These are phyloP conservation scores for Grammomys dolichurus DNA, from an alignment of 2,113 vertebrate genomes.

Conservation along the genomic window DNA sequence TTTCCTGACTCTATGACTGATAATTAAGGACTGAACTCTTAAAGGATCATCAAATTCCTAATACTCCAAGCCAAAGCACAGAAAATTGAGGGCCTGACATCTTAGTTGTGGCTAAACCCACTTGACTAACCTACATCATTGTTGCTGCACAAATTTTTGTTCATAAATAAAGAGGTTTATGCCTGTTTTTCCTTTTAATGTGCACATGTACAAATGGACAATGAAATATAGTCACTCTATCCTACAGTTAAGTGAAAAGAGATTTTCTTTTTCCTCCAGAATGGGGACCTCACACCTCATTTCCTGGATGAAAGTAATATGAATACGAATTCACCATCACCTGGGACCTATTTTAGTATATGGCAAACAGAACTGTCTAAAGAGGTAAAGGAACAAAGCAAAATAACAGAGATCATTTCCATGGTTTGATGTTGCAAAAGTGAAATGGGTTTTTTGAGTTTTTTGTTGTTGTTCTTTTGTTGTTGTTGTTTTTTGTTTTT, in stretches of 20 bases:
- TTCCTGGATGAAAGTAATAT: background rate
- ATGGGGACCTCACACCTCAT: background rate
- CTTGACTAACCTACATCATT: background rate
- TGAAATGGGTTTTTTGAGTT: background rate
- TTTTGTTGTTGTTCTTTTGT: too few relatives aligned
- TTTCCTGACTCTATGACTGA: background rate
- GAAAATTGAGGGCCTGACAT: background rate
- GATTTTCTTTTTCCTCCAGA: background rate
- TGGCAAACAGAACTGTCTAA: background rate
- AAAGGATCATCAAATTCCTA: background rate
- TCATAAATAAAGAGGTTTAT: background rate
- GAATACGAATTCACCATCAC: background rate
- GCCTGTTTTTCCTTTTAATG: background rate
- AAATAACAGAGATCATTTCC: background rate
- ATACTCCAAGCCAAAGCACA: conserved; percentile 34
- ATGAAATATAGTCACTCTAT: background rate
- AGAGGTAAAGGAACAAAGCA: background rate
- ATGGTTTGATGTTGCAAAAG: background rate
- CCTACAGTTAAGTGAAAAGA: background rate
- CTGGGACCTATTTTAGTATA: background rate
- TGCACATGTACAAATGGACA: background rate
- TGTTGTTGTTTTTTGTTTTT: too few relatives aligned
- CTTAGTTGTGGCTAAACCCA: background rate
- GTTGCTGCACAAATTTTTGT: background rate
- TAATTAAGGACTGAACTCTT: background rate